These are phyloP conservation scores for Aethina tumida DNA, from an alignment of 1,140 invertebrate species.

Conservation along the genomic window DNA sequence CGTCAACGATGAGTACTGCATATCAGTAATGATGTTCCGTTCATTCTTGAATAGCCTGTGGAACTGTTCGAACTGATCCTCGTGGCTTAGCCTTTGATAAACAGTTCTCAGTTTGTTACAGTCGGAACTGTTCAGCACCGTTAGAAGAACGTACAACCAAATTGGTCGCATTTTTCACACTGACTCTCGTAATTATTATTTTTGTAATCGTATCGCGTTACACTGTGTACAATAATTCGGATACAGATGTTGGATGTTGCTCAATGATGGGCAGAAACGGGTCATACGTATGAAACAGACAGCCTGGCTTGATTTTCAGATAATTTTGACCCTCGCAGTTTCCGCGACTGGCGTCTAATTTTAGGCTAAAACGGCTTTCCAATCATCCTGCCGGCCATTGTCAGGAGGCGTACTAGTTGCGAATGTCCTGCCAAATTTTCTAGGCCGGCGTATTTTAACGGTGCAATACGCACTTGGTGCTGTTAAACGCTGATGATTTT, in stretches of 20 bases:
- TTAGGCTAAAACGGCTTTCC: too few relatives aligned
- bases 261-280: neutral
- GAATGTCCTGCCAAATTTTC: too few relatives aligned
- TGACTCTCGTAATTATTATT: neutral
- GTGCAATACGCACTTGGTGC: too few relatives aligned
- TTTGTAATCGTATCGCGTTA: neutral
- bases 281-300: too few relatives aligned
- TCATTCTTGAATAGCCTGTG: constrained; percentile 13
- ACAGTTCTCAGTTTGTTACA: constrained; percentile 7
- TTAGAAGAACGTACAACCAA: neutral
- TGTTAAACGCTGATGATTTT: too few relatives aligned
- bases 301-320: too few relatives aligned
- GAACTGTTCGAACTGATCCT: constrained; percentile 15
- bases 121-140: too few relatives aligned
- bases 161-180: neutral
- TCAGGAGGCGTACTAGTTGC: too few relatives aligned
- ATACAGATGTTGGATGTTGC: neutral
- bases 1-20: constrained; percentile 55
- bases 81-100: constrained; percentile 11
- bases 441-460: too few relatives aligned
- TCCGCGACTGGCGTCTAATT: too few relatives aligned
- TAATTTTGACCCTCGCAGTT: too few relatives aligned
- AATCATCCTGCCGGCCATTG: too few relatives aligned
- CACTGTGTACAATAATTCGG: neutral
- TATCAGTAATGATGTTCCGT: constrained; percentile 28